Evolutionary conservation across 1,140 invertebrate genomes (phyloP), one percentile per base, ranked within the genome.

Genomic region (Dryas iulia): DNA sequence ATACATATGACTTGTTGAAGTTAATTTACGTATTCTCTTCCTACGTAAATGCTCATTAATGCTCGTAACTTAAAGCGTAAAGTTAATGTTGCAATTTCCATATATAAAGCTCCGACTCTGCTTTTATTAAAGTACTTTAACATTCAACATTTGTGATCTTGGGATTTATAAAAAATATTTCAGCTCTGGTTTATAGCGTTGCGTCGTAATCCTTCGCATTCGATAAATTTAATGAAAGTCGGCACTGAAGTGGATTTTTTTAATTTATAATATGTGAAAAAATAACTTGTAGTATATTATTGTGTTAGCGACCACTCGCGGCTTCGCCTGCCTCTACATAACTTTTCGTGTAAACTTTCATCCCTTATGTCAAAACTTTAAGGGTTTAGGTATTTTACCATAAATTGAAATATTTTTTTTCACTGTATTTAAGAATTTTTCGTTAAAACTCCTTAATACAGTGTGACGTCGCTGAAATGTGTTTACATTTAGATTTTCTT

Each of bases 161-260:
- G 56, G 52, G 61, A 59, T 60, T 21, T 67, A 69, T 67, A 69
- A 68, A 61, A 72, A 73, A 64, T 73, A 60, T 73, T 66, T 66
- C 62, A 35, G n/a, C 52, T 14, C 65, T 47, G 61, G 25, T 65
- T 73, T 70, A 73, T 69, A 23, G 53, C 35, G 61, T 21, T 28
- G 31, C 53, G 28, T 61, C 39, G 39, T 5, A 21, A 65, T 58
- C 63, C 54, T 66, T 66, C 53, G 33, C 39, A 62, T 66, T 66
- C 63, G 39, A 71, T 71, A 63, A 70, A 60, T 71, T 71, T 58
- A 66, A 66, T 66, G 57, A 71, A 66, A 66, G 39, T 59, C 53
- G 30, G 64, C 53, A 26, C 47, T 60, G 58, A 66, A 24, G 35
- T 11, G 52, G 62, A 56, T 57, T 10, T 47, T 21, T 47, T 47